Base-by-base conservation (phyloP, 2,113 vertebrate genomes). In the Sapayoa aenigma region DNA sequence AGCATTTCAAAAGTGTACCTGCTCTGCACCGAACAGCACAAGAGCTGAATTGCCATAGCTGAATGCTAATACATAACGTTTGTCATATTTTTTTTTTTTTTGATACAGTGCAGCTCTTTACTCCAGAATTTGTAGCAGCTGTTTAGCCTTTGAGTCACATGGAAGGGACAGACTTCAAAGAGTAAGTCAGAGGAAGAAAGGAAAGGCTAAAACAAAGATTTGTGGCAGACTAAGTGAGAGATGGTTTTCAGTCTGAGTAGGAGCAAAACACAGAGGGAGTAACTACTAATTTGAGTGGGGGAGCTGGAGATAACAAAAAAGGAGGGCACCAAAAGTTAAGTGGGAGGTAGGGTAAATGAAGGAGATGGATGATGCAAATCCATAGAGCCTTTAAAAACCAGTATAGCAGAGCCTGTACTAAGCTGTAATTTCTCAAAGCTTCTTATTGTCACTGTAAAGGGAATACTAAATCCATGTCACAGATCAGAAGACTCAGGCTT, bases 221-320 rank as follows among this genome's bases (percentile, higher is more conserved):
- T 66, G 65, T 2, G 1, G n/a, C 58, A 71, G 74, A 47, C 44
- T 44, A 47, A 56, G 60, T 16, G 53, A 25, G 56, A 68, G 31
- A 49, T n/a, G 17, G 31, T 20, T 59, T 79, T 89, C 74, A 76
- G 74, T 68, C 1, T 42, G 46, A 84, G 37, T 58, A 90, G 85
- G 50, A 90, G 50, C 78, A 90, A 73, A 76, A 71, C 2, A 50
- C 9, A 42, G 4, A 46, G 44, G 90, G 72, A 94, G 46, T 14
- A 88, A 33, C 50, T 63, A 67, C 60, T 80, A 62, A 84, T 84
- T 47, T 77, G 92, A 88, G 94, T 75, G 95, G 93, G 56, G 56
- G 86, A 95, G 79, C 80, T 77, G 86, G 67, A 92, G 95, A 92
- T 95, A 81, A 90, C 0, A 5, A 58, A 59, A 66, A 84, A 30